Conservation (phyloP, 2,113 vertebrate genomes). For the Boulengeromyrus knoepffleri region DNA sequence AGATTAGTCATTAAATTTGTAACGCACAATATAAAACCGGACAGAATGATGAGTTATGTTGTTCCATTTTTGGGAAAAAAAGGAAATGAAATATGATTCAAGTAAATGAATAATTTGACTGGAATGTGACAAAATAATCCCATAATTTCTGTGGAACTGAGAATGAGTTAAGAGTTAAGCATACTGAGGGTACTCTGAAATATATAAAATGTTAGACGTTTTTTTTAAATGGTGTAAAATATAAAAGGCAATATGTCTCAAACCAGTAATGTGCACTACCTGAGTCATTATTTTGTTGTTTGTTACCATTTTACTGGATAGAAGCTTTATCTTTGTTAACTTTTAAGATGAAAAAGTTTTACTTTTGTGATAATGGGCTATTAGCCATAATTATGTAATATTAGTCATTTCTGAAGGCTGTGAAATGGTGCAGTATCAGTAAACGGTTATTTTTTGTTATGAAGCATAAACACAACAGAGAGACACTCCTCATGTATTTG, state of each 20-base stretch:
- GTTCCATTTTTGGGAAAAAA: neutral
- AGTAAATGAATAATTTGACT: neutral
- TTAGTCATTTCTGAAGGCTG: neutral
- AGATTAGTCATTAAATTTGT: neutral
- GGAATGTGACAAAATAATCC: neutral
- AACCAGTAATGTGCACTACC: neutral
- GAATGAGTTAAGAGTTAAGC: neutral
- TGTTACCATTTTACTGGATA: neutral
- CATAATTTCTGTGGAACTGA: neutral
- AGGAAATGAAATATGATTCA: neutral
- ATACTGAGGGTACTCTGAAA: neutral
- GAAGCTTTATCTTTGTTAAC: neutral
- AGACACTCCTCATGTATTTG: neutral
- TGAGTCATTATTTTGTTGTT: neutral
- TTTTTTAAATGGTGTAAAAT: neutral
- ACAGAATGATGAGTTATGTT: neutral
- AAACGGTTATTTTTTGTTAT: neutral
- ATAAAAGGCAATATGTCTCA: neutral
- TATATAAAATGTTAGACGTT: neutral
- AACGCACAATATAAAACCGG: neutral
- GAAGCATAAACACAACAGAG: neutral
- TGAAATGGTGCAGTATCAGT: neutral
- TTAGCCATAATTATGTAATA: neutral
- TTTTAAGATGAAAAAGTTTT: neutral
- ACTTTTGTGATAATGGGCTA: neutral